Base-by-base conservation (phyloP, 2,113 vertebrate genomes). In the Oostethus manadensis region DNA sequence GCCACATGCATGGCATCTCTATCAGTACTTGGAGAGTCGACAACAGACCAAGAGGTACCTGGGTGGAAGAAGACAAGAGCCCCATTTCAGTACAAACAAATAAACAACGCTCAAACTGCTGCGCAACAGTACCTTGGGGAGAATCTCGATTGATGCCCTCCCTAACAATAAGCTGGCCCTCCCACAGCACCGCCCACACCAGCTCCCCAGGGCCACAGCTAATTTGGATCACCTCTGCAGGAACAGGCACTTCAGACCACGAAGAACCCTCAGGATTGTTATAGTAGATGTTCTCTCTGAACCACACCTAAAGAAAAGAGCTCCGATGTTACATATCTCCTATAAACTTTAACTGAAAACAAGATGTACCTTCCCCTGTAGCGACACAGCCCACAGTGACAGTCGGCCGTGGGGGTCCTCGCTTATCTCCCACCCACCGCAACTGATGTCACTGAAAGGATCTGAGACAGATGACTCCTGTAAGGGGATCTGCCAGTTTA, bases 181-280 rank as follows among this genome's bases (percentile, higher is more conserved):
- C 96, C 96, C 95, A 99, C 46, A 97, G 90, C 18, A 94, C 93
- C 4, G 89, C 97, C 96, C 97, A 99, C 2, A 99, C 78, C 60
- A 99, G 92, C 61, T 98, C 95, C 35, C 90, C 89, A 0, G 95
- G 92, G 2, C 97, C 96, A 64, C 94, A 97, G 86, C 94, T 97
- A 81, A 99, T 92, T 90, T 99, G 97, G 13, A 94, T 90, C n/a
- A 92, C 96, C 79, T 99, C 96, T 33, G 91, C 93, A 0, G 94
- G 96, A 23, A 92, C 87, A 16, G 77, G 29, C 29, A 98, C 69
- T 58, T 93, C 89, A 46, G 89, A 89, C 97, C 97, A 99, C 0
- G 18, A 58, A 0, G 90, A 93, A 51, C 97, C 97, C 83, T 99
- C 96, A 0, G 97, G 97, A 76, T 91, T 95, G 63, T 91, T 85